A percentile compares a stretch with the other conserved stretches of the same genome.
Conservation (phyloP, 2,797 vertebrate species). For the Pangasius krempfi region DNA sequence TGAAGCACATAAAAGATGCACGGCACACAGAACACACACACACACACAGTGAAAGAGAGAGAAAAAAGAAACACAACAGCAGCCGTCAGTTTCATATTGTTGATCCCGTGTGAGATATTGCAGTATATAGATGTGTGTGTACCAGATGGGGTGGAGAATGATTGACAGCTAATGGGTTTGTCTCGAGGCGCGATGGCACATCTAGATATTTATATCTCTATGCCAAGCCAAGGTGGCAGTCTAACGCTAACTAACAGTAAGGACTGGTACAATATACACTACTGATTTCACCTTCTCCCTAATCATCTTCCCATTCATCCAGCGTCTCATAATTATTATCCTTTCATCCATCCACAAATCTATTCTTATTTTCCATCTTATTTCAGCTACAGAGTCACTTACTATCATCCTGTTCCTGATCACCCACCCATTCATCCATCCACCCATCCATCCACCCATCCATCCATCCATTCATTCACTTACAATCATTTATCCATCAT, state of each 20-base stretch:
- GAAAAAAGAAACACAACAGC: slow-evolving; percentile 20
- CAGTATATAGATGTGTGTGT: slow-evolving; percentile 40
- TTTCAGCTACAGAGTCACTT: neutral
- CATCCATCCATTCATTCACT: neutral
- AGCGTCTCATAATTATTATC: neutral
- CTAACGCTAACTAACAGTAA: slow-evolving; percentile 43
- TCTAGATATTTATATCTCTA: slow-evolving; percentile 44
- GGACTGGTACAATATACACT: neutral
- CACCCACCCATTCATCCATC: neutral
- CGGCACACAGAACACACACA: slow-evolving; percentile 25
- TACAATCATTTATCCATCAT: neutral
- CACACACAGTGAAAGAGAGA: slow-evolving; percentile 27
- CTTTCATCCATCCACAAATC: neutral
- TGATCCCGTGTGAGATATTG: neutral
- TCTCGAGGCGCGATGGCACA: slow-evolving; percentile 36
- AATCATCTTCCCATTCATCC: neutral
- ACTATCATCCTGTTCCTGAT: neutral
- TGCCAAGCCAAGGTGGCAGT: slow-evolving; percentile 39
- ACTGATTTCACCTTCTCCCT: neutral
- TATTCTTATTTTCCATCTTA: neutral
- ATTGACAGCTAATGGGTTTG: slow-evolving; percentile 57
- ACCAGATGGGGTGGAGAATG: slow-evolving; percentile 61
- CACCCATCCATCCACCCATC: neutral
- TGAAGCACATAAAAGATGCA: neutral
- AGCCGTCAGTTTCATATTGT: slow-evolving; percentile 17